A percentile compares a stretch with the other conserved stretches of the same genome.
Evolutionary conservation across 2,113 vertebrate species (phyloP).

Genomic region (Callionymus lyra): DNA sequence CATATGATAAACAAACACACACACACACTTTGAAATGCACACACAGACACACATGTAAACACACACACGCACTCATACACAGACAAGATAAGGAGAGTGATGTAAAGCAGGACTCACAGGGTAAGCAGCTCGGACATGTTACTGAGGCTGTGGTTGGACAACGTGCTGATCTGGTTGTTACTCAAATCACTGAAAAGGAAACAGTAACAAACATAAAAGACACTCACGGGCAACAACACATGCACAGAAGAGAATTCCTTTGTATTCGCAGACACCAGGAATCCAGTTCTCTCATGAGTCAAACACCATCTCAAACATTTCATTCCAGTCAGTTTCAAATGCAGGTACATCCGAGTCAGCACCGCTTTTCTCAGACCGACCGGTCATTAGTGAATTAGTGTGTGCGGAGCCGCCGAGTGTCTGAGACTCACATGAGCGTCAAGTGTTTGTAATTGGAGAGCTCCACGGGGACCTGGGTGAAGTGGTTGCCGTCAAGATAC

Average conservation of each 20-base stretch:
- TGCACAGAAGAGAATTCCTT: too few relatives aligned
- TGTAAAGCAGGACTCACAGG: slow-evolving; percentile 80
- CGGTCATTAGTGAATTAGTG: background rate
- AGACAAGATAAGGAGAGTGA: slow-evolving; percentile 22
- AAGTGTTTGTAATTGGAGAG: slow-evolving; percentile 94
- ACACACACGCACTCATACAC: slow-evolving; percentile 9
- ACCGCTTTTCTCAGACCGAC: slow-evolving; percentile 1
- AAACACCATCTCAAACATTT: slow-evolving; percentile 15
- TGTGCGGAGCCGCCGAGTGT: slow-evolving; percentile 6
- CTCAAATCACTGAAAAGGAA: slow-evolving; percentile 94
- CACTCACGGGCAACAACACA: slow-evolving; percentile 24
- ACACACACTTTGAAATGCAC: too few relatives aligned
- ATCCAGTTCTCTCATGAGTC: slow-evolving; percentile 3
- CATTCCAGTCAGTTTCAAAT: slow-evolving; percentile 27
- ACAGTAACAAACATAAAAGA: slow-evolving; percentile 43
- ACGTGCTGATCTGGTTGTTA: slow-evolving; percentile 99
- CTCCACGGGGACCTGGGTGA: slow-evolving; percentile 90
- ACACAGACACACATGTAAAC: too few relatives aligned
- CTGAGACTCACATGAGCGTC: slow-evolving; percentile 90
- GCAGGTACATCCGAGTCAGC: slow-evolving; percentile 13
- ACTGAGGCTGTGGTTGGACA: slow-evolving; percentile 98
- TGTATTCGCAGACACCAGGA: slow-evolving; percentile 2
- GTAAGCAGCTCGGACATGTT: slow-evolving; percentile 99
- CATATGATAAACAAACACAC: too few relatives aligned
- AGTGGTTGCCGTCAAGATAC: slow-evolving; percentile 45